Percentiles rank a stretch among this genome's conserved stretches.
Evolutionary conservation across 2,113 vertebrate genomes (phyloP).

Genomic region (Nothoprocta pentlandii): DNA sequence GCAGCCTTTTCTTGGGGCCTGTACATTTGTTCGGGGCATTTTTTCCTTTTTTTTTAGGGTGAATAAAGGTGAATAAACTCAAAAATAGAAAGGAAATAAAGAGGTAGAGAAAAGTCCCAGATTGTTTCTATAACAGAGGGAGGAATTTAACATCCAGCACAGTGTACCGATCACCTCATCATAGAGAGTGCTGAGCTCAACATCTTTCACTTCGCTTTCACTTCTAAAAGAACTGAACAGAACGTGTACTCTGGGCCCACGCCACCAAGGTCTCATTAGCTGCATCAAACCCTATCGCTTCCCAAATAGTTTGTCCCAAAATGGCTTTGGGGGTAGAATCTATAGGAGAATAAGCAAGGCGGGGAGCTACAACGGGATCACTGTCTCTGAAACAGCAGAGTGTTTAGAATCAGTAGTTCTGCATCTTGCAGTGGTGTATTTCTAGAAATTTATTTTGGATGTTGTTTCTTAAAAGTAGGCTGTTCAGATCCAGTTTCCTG

Average conservation of each 20-base stretch:
- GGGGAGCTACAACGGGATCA: neutral
- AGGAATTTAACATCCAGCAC: neutral
- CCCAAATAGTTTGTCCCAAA: neutral
- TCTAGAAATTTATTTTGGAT: constrained; percentile 64
- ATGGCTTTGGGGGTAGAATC: neutral
- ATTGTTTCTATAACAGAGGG: neutral
- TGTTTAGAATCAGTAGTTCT: constrained; percentile 23
- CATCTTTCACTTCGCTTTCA: neutral
- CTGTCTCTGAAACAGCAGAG: neutral
- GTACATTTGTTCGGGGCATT: neutral
- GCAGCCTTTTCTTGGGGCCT: constrained; percentile 1
- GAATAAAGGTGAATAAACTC: neutral
- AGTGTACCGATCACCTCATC: neutral
- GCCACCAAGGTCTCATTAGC: neutral
- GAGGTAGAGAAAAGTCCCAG: neutral
- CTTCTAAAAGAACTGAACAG: neutral
- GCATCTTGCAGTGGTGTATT: constrained; percentile 35
- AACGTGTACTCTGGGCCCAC: neutral
- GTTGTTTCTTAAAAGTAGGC: constrained; percentile 13
- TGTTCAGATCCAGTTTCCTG: constrained; percentile 38
- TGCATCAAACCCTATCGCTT: neutral
- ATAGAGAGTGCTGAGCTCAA: neutral
- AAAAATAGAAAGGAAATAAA: constrained; percentile 37
- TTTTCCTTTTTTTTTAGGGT: neutral
- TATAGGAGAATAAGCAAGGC: neutral